Base-by-base conservation (phyloP, 1,140 invertebrate genomes). In the Asobara japonica region DNA sequence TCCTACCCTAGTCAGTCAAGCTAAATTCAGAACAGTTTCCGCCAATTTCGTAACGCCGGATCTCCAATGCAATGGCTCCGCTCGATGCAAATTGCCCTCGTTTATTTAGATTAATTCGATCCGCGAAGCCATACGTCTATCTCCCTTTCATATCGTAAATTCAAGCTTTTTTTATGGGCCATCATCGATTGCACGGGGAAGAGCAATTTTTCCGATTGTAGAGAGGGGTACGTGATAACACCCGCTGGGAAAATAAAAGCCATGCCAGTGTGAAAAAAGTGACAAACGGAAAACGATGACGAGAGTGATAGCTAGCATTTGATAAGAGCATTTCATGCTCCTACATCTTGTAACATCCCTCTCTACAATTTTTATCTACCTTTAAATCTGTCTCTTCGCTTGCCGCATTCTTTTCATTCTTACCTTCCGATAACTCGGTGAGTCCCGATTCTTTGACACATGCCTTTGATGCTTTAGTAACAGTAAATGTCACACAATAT, bases 401-500 rank as follows among this genome's bases (percentile, higher is more conserved):
- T 61, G 48, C 6, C 18, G n/a, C 25, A 69, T 56, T 70, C 16
- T 41, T 66, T 11, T 27, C 11, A 31, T 45, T 33, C 80, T 87
- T 87, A 93, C 94, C 94, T 91, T 95, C 93, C 79, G 91, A 85
- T 68, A 95, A 84, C 1, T 90, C 82, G 69, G 91, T 90, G 78
- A 93, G 94, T 20, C 89, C 90, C 6, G 90, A 88, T 80, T 94
- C 90, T 75, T 92, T 91, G 80, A 93, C 92, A 80, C 94, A 96
- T 2, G 92, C 92, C 77, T 94, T 94, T 3, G 93, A 92, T 3
- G 93, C 91, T 84, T 95, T 95, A 41, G 92, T 89, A 13, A 96
- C 91, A 84, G 94, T 92, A 78, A 94, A 96, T 77, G 94, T 91
- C 3, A 95, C 92, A 80, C 94, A 95, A 82, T 95, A 95, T 80